Percentiles rank a stretch among this genome's conserved stretches.
Evolutionary conservation across 1,140 invertebrate species (phyloP).

Genomic region (Hyposmocoma kahamanoa): DNA sequence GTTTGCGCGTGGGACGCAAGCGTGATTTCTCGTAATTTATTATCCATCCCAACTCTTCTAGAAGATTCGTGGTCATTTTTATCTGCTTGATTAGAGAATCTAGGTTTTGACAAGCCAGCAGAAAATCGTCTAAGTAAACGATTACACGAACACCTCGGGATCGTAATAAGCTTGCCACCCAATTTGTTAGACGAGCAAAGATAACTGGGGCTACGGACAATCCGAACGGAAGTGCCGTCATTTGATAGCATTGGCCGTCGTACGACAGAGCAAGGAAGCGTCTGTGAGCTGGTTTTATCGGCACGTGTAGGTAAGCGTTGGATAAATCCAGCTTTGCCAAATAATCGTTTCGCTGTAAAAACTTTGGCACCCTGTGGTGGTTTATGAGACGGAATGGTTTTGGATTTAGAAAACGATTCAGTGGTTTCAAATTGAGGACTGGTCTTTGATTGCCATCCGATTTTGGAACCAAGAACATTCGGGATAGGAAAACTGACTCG

Average conservation of each 20-base stretch:
- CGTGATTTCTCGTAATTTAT: not conserved
- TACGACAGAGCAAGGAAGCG: slow-evolving; percentile 14
- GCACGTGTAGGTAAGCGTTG: slow-evolving; percentile 47
- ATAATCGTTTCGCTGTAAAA: slow-evolving; percentile 19
- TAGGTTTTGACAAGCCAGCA: slow-evolving; percentile 6
- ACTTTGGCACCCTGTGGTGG: slow-evolving; percentile 9
- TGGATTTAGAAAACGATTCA: slow-evolving; percentile 5
- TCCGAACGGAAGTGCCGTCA: slow-evolving; percentile 23
- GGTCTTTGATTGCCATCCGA: slow-evolving; percentile 6
- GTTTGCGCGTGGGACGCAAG: not conserved
- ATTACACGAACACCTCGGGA: slow-evolving; percentile 19
- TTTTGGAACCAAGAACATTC: slow-evolving; percentile 6
- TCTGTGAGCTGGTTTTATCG: slow-evolving; percentile 10
- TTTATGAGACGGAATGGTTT: slow-evolving; percentile 9
- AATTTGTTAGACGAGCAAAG: slow-evolving; percentile 16
- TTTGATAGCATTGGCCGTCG: slow-evolving; percentile 15
- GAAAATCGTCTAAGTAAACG: slow-evolving; percentile 13
- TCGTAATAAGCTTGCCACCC: slow-evolving; percentile 14
- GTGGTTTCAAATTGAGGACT: slow-evolving; percentile 9
- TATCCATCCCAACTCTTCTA: slow-evolving; percentile 18
- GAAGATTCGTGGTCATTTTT: slow-evolving; percentile 11
- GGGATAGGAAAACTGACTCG: slow-evolving; percentile 1
- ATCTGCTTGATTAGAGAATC: slow-evolving; percentile 6
- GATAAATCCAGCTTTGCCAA: slow-evolving; percentile 23
- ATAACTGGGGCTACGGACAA: slow-evolving; percentile 11